phyloP scores from a whole-genome alignment of 2,113 vertebrate species.

The Anarhynchus alexandrinus region DNA sequence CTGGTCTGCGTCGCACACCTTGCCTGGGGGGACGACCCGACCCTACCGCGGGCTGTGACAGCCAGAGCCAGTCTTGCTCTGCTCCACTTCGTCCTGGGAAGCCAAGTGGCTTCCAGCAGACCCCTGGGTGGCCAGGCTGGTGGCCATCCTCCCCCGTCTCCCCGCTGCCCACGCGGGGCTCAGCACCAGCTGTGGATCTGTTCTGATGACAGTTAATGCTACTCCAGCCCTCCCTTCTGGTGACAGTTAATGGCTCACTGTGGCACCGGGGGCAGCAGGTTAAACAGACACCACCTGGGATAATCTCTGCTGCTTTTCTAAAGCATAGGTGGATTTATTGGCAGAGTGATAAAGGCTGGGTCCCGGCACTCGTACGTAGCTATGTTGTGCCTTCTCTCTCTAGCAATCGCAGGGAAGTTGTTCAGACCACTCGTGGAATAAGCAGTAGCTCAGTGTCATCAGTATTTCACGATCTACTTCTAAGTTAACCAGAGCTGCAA shows the following conservation, averaged over 20 bases:
- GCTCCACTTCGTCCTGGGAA: background rate
- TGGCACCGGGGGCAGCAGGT: background rate
- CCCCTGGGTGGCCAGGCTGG: background rate
- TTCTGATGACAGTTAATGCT: background rate
- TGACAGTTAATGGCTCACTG: background rate
- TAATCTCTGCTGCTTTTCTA: background rate
- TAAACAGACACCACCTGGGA: background rate
- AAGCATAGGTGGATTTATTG: background rate
- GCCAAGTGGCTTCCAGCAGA: background rate
- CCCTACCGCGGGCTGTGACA: background rate
- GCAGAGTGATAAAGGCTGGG: background rate
- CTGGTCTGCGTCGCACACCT: background rate
- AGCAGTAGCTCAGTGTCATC: background rate
- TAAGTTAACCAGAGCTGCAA: background rate
- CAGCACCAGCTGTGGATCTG: background rate
- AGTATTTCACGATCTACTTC: background rate
- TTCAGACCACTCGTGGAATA: background rate
- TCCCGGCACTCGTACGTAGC: accelerated
- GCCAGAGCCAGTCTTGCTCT: background rate
- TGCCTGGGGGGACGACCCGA: background rate
- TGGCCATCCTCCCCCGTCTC: accelerated
- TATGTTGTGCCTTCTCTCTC: background rate
- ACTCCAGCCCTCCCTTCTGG: too few species aligned
- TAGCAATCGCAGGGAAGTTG: accelerated
- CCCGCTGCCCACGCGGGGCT: background rate